phyloP scores from a whole-genome alignment of 2,113 vertebrate species.

The Hippocampus zosterae region DNA sequence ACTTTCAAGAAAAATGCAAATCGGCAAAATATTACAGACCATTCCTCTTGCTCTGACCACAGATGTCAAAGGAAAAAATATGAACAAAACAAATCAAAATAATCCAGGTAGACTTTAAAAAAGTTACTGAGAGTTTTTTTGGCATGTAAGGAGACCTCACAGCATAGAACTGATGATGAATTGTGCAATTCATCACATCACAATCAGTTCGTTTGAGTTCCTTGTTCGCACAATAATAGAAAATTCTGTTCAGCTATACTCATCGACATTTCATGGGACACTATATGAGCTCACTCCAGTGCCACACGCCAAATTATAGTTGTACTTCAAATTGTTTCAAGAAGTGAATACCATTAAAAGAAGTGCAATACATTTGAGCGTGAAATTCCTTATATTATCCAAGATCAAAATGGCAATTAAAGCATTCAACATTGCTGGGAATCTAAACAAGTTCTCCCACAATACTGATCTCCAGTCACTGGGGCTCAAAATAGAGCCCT shows the following conservation, averaged over 20 bases:
- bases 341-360: neutral
- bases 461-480: slow-evolving; percentile 20
- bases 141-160: slow-evolving; percentile 47
- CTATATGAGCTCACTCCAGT: neutral
- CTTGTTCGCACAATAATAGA: slow-evolving; percentile 10
- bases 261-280: neutral
- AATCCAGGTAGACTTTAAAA: neutral
- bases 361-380: neutral
- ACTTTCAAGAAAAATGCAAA: neutral
- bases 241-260: neutral
- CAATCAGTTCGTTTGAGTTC: slow-evolving; percentile 55
- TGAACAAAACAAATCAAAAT: neutral
- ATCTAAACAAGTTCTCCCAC: slow-evolving; percentile 9
- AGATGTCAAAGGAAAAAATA: neutral
- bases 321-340: neutral
- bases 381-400: neutral
- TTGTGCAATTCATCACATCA: slow-evolving; percentile 24
- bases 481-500: slow-evolving; percentile 25
- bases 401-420: slow-evolving; percentile 11
- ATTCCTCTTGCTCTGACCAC: neutral
- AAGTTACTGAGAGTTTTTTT: slow-evolving; percentile 4
- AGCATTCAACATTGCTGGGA: slow-evolving; percentile 13
- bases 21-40: neutral
- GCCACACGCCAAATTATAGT: neutral
- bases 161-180: slow-evolving; percentile 46